Evolutionary conservation across 1,140 invertebrate species (phyloP).

Genomic region (Lysiphlebus fabarum): DNA sequence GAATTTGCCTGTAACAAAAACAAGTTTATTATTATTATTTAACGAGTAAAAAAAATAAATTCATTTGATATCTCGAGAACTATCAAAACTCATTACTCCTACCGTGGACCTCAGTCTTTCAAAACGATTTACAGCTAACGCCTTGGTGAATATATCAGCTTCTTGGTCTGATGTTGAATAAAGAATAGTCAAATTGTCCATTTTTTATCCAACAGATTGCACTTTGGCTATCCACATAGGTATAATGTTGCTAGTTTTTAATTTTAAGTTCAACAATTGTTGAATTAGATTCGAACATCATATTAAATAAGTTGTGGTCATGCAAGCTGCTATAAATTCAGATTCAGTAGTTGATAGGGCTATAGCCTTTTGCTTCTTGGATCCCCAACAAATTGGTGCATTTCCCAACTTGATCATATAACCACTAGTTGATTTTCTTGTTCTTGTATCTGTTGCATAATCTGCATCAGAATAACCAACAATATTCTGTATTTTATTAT

Average conservation of each 20-base stretch:
- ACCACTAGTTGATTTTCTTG: no score
- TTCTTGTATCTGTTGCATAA: no score
- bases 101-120: background rate
- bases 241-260: background rate
- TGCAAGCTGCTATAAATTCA: conserved; percentile 48
- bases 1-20: no score
- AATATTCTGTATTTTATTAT: no score
- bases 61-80: no score
- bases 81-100: no score
- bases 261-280: conserved; percentile 27
- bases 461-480: no score
- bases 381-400: no score
- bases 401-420: no score
- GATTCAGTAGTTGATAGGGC: conserved; percentile 43
- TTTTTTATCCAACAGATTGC: conserved; percentile 44
- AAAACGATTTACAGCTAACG: background rate
- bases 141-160: conserved; percentile 34
- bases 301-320: conserved; percentile 42
- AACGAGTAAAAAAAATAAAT: no score
- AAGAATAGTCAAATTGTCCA: conserved; percentile 33
- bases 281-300: conserved; percentile 32
- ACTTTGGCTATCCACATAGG: conserved; percentile 36
- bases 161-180: conserved; percentile 36
- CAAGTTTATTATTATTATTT: no score
- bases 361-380: conserved; percentile 19